These are phyloP conservation scores for Bombus pascuorum DNA, from an alignment of 1,140 invertebrate genomes.

Conservation along the genomic window DNA sequence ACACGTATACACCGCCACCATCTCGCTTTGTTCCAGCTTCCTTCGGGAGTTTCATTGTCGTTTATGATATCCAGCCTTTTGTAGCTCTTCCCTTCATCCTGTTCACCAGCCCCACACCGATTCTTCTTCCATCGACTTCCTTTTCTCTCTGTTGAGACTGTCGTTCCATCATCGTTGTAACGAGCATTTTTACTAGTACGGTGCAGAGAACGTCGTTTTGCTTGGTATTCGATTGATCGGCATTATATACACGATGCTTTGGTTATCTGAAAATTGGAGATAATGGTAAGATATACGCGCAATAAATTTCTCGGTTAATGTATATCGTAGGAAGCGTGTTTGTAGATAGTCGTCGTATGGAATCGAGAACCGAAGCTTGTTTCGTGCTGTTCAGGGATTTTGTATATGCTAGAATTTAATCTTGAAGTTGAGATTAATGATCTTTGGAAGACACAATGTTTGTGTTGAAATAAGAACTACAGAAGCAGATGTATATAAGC, in stretches of 20 bases:
- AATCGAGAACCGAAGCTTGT: no score
- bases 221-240: background rate
- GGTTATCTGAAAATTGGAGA: background rate
- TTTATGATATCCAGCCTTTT: constrained; percentile 43
- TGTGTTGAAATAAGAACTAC: no score
- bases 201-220: no score
- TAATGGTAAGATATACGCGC: background rate
- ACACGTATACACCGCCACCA: background rate
- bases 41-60: constrained; percentile 24
- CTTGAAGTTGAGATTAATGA: no score
- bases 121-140: background rate
- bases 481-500: no score
- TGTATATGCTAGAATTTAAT: no score
- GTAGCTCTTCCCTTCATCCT: background rate
- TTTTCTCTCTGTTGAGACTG: background rate
- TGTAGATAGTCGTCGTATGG: no score
- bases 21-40: constrained; percentile 10
- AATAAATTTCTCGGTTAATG: background rate
- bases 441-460: no score
- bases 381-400: background rate
- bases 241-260: background rate
- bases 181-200: background rate
- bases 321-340: no score
- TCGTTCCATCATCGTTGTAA: no score
- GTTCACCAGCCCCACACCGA: background rate